Evolutionary conservation across 2,113 vertebrate genomes (phyloP).

Genomic region (Cryptomyrus ogoouensis): DNA sequence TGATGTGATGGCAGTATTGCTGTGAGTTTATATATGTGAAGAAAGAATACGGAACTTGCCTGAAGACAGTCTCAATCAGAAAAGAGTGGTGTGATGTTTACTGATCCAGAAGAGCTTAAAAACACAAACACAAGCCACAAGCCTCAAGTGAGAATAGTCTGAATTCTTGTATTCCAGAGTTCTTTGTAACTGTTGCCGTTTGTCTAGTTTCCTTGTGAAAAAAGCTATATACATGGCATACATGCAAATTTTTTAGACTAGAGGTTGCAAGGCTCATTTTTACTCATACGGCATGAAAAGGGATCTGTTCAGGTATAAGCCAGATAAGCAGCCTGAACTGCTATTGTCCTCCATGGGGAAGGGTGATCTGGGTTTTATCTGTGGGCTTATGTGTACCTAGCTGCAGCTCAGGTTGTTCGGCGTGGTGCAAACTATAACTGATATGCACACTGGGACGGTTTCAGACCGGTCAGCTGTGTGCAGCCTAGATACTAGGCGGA

Average conservation of each 20-base stretch:
- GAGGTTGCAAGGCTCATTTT: conserved; percentile 37
- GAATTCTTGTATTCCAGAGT: conserved; percentile 32
- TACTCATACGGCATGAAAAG: not conserved
- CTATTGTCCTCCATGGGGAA: not conserved
- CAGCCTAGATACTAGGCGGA: not conserved
- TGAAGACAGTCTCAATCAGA: not conserved
- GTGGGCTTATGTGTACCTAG: not conserved
- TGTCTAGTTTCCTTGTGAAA: conserved; percentile 54
- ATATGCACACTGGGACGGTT: not conserved
- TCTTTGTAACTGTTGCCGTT: conserved; percentile 44
- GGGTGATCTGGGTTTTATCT: not conserved
- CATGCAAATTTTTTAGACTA: conserved; percentile 50
- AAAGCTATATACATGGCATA: conserved; percentile 43
- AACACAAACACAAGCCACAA: not conserved
- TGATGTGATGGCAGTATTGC: not conserved
- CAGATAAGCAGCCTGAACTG: not conserved
- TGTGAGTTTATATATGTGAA: not conserved
- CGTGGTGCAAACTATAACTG: not conserved
- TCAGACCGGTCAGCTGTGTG: not conserved
- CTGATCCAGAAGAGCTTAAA: not conserved
- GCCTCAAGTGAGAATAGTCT: conserved; percentile 22
- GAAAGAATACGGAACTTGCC: not conserved
- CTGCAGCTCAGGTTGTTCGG: not conserved
- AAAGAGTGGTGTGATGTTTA: not conserved
- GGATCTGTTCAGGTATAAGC: not conserved